phyloP scores from a whole-genome alignment of 2,113 vertebrate genomes.

The Tenrec ecaudatus region DNA sequence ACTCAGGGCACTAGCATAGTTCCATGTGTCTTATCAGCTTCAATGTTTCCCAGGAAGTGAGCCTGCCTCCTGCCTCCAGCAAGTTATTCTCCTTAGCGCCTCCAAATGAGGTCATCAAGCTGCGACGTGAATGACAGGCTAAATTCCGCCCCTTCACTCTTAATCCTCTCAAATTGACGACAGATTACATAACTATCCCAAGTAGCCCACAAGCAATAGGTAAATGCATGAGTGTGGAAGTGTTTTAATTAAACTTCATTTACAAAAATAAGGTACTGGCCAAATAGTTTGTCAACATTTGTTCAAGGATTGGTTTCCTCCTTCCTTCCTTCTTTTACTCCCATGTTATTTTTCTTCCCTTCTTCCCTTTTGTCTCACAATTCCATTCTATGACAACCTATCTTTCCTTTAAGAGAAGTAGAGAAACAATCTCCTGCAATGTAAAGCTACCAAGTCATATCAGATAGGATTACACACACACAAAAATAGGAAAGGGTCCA shows the following conservation, averaged over 20 bases:
- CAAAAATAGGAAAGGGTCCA: background rate
- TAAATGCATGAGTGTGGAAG: background rate
- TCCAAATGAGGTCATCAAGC: no score
- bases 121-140: no score
- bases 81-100: no score
- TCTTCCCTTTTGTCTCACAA: background rate
- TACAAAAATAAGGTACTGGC: background rate
- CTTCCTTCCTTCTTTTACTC: background rate
- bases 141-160: no score
- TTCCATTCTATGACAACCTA: background rate
- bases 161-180: no score
- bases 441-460: background rate
- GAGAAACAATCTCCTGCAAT: background rate
- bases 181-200: no score
- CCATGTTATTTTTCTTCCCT: background rate
- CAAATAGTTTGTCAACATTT: background rate
- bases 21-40: no score
- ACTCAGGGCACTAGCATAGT: no score
- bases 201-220: background rate
- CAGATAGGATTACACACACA: background rate
- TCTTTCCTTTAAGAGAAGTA: background rate
- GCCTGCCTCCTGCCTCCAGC: no score
- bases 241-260: background rate
- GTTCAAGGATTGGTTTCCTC: background rate
- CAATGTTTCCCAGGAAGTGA: no score